phyloP scores from a whole-genome alignment of 37 sponge, comb jelly and placozoan species.

The Chondrilla cf. caribensis region DNA sequence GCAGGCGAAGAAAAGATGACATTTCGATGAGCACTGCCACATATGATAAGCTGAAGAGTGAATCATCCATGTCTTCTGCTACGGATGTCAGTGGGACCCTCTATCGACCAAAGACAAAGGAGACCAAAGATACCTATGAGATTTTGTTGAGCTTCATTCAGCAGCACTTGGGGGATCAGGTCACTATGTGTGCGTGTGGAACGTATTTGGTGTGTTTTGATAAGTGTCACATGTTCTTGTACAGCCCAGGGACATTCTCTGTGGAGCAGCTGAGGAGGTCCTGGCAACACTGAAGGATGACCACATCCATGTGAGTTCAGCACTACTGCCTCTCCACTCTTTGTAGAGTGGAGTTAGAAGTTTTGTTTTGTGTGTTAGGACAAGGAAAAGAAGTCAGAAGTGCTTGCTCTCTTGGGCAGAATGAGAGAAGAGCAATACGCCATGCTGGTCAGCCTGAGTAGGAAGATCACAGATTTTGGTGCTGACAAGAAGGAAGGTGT shows the following conservation, averaged over 20 bases:
- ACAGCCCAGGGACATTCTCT: slow-evolving; percentile 93
- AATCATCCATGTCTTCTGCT: slow-evolving; percentile 36
- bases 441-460: slow-evolving; percentile 68
- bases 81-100: slow-evolving; percentile 64
- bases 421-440: slow-evolving; percentile 85
- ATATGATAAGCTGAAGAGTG: slow-evolving; percentile 21
- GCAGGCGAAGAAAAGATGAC: slow-evolving; percentile 13
- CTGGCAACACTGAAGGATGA: slow-evolving; percentile 88
- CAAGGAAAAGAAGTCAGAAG: slow-evolving; percentile 84
- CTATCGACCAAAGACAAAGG: slow-evolving; percentile 79
- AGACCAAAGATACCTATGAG: slow-evolving; percentile 76
- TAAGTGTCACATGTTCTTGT: not conserved
- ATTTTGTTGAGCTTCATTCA: slow-evolving; percentile 91
- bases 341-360: not conserved
- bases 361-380: slow-evolving; percentile 29
- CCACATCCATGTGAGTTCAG: slow-evolving; percentile 38
- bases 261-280: slow-evolving; percentile 99
- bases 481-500: slow-evolving; percentile 1
- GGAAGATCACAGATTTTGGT: slow-evolving; percentile 93
- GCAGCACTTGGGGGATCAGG: slow-evolving; percentile 85
- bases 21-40: slow-evolving; percentile 36
- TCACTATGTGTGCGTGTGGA: slow-evolving; percentile 8
- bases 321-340: not conserved
- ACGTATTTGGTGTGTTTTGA: not conserved
- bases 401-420: slow-evolving; percentile 74